Evolutionary conservation across 2,797 vertebrate genomes (phyloP).

Genomic region (Alexandromys oeconomus): DNA sequence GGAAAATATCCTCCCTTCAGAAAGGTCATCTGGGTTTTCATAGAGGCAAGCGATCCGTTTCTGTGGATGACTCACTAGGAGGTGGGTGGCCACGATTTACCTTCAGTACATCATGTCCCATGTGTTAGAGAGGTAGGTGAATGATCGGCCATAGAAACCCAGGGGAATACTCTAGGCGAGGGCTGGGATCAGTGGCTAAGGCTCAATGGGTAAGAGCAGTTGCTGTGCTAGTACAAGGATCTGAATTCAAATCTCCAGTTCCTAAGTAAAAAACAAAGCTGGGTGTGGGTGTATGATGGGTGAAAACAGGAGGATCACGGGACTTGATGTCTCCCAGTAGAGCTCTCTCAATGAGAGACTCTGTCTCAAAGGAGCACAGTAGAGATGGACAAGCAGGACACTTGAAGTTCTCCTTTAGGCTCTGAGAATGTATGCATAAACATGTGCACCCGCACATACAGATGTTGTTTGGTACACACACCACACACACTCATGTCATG

Average conservation of each 20-base stretch:
- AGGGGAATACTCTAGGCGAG: not conserved
- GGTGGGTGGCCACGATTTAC: not conserved
- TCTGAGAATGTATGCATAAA: not conserved
- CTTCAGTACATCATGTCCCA: not conserved
- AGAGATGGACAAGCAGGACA: not conserved
- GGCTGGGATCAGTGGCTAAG: not conserved
- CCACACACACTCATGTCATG: not conserved
- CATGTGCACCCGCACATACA: not conserved
- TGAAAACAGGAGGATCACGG: not conserved
- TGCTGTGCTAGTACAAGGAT: not conserved
- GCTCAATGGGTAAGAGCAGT: not conserved
- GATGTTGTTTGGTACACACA: not conserved
- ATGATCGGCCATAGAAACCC: not conserved
- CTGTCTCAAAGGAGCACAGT: not conserved
- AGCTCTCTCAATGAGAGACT: not conserved
- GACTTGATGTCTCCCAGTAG: not conserved
- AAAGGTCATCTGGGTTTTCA: slow-evolving; percentile 37
- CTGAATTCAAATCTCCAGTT: not conserved
- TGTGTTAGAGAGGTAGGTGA: not conserved
- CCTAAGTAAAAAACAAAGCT: not conserved
- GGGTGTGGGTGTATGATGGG: not conserved
- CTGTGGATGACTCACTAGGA: not conserved
- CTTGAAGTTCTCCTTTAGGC: not conserved
- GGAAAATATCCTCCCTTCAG: not conserved
- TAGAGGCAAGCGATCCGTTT: not conserved